These are phyloP conservation scores for Ochropleura plecta DNA, from an alignment of 2,888 invertebrate genomes.

Conservation along the genomic window DNA sequence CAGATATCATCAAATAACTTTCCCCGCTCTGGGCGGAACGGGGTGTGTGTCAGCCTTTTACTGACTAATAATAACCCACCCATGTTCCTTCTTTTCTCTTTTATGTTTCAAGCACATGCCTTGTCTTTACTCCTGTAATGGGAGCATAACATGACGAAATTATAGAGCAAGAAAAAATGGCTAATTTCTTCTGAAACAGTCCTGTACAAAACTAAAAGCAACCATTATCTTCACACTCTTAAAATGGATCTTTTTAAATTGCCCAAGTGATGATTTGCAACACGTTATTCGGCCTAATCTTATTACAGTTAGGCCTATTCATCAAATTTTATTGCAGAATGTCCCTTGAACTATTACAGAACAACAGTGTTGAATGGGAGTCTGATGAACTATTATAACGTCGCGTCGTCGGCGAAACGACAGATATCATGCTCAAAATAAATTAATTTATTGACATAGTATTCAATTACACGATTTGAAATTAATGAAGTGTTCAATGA, in stretches of 20 bases:
- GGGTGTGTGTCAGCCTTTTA: too few species aligned
- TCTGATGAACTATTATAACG: conserved; percentile 36
- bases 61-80: too few species aligned
- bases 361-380: conserved; percentile 27
- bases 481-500: conserved; percentile 20
- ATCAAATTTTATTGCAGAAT: conserved; percentile 26
- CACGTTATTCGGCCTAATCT: conserved; percentile 2
- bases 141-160: not conserved
- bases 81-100: too few species aligned
- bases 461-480: conserved; percentile 18
- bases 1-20: too few species aligned
- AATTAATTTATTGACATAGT: conserved; percentile 27
- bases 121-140: not conserved
- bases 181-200: not conserved
- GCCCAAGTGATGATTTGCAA: conserved; percentile 16
- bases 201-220: too few species aligned
- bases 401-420: conserved; percentile 5
- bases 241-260: not conserved
- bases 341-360: conserved; percentile 39
- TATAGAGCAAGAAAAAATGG: not conserved
- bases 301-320: conserved; percentile 41
- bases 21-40: too few species aligned
- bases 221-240: not conserved
- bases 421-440: not conserved
- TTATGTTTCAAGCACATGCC: too few species aligned